Base-by-base conservation (phyloP, 92 coral and sea anemone species). In the Anthopleura xanthogrammica region DNA sequence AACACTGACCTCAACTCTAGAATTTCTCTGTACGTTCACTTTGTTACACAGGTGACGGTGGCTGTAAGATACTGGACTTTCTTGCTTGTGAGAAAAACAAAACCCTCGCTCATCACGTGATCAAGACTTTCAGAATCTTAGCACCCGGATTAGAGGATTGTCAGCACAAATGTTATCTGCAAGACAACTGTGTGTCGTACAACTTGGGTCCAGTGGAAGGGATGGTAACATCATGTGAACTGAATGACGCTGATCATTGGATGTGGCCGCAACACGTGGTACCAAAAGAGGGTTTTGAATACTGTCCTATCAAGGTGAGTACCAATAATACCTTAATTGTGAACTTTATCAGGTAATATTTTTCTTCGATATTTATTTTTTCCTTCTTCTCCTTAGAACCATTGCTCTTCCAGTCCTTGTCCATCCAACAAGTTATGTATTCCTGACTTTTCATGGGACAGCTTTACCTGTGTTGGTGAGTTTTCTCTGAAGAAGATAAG, bases 171-270 rank as follows among this genome's bases (percentile, higher is more conserved):
- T 73, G 77, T 73, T 73, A 7, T 73, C 14, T 73, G 2, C 2
- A 73, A 24, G 20, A 39, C 77, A 11, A 40, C 12, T 73, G 77
- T 73, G 16, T 73, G 14, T 73, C 77, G 42, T 73, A 73, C 77
- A 73, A 73, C 48, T 6, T 73, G 52, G 77, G 77, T 73, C 77
- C 77, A 73, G 77, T 73, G 50, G 1, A 73, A 73, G 77, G 50
- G 4, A 41, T 36, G 77, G 13, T 3, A 4, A 73, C 52, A 73
- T 36, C 52, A 40, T 73, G 77, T 73, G 77, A 74, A 0, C 11
- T 74, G 52, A 74, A 74, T 46, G 77, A 74, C 77, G 50, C 48
- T 41, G 77, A 74, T 74, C 41, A 74, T 46, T 24, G 22, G 52
- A 74, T 19, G 48, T 40, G 17, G 13, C 77, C 77, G 36, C 48